These are phyloP conservation scores for Ormyrus labotus DNA, from an alignment of 2,888 invertebrate genomes.

Conservation along the genomic window DNA sequence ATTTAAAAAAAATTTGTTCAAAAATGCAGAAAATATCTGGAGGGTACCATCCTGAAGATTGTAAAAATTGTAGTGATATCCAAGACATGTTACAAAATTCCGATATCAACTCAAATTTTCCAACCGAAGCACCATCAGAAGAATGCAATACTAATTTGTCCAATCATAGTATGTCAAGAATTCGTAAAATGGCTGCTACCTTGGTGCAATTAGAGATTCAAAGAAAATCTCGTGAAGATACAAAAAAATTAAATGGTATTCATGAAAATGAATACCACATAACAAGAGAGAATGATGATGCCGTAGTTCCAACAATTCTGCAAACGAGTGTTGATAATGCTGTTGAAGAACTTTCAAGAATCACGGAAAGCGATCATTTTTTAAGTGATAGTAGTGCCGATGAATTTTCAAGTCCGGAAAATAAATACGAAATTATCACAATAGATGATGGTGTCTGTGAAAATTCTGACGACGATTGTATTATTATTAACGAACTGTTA, in stretches of 20 bases:
- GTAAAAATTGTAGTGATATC: slow-evolving; percentile 17
- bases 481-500: slow-evolving; percentile 25
- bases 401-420: background rate
- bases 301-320: slow-evolving; percentile 1
- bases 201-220: slow-evolving; percentile 21
- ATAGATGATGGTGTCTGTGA: slow-evolving; percentile 27
- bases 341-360: slow-evolving; percentile 12
- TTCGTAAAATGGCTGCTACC: slow-evolving; percentile 35
- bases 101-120: background rate
- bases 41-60: background rate
- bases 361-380: background rate
- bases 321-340: background rate
- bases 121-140: background rate
- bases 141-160: background rate
- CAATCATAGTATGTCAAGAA: background rate
- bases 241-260: background rate
- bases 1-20: slow-evolving; percentile 10
- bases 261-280: background rate
- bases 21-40: background rate
- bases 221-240: background rate
- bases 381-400: background rate
- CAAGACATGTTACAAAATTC: background rate
- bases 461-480: slow-evolving; percentile 16
- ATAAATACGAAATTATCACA: slow-evolving; percentile 23
- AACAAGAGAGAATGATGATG: background rate